These are phyloP conservation scores for Volucella inflata DNA, from an alignment of 2,888 invertebrate genomes.

Conservation along the genomic window DNA sequence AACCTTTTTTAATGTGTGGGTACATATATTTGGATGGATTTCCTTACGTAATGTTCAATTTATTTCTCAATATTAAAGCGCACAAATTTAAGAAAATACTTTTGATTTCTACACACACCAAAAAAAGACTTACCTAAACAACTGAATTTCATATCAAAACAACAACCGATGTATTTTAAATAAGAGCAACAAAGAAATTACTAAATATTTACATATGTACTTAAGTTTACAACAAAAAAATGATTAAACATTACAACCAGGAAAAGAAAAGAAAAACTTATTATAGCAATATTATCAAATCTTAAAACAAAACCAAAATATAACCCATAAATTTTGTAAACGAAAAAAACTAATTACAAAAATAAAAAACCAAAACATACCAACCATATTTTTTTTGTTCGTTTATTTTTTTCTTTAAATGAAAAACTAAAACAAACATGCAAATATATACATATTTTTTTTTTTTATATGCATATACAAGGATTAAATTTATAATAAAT, in stretches of 20 bases:
- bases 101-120: constrained; percentile 51
- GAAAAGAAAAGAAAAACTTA: constrained; percentile 60
- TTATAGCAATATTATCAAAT: constrained; percentile 64
- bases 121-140: constrained; percentile 78
- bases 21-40: constrained; percentile 25
- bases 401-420: constrained; percentile 15
- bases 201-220: constrained; percentile 38
- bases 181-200: constrained; percentile 20
- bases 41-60: constrained; percentile 18
- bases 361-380: constrained; percentile 42
- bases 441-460: constrained; percentile 64
- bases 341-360: constrained; percentile 38
- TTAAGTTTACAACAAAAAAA: constrained; percentile 45
- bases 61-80: constrained; percentile 44
- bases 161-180: constrained; percentile 70
- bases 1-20: constrained; percentile 3
- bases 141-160: constrained; percentile 78
- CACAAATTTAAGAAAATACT: constrained; percentile 61
- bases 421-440: constrained; percentile 27
- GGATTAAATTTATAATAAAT: constrained; percentile 30
- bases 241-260: constrained; percentile 44
- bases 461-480: constrained; percentile 74
- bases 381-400: constrained; percentile 53
- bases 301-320: constrained; percentile 44
- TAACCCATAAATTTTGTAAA: constrained; percentile 60